Conservation (phyloP, 2,888 invertebrate species). For the Belgica antarctica region DNA sequence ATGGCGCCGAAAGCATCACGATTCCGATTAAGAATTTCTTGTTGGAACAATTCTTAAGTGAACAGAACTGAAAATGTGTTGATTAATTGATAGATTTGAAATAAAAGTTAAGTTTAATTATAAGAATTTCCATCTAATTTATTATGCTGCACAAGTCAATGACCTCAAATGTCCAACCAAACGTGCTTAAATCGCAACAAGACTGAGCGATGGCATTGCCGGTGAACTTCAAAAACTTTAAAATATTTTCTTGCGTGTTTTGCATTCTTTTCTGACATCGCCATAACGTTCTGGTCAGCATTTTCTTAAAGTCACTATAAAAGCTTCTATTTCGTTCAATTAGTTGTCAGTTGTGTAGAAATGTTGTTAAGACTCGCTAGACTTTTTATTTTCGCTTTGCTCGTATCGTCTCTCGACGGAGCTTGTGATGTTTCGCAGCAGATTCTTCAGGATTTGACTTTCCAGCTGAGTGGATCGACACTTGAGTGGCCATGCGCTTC, state of each 20-base stretch:
- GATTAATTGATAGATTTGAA: too few species aligned
- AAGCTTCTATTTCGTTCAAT: background rate
- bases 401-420: background rate
- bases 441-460: slow-evolving; percentile 37
- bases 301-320: background rate
- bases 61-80: slow-evolving; percentile 57
- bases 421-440: slow-evolving; percentile 14
- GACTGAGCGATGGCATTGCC: too few species aligned
- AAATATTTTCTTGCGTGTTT: background rate
- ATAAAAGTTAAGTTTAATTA: too few species aligned
- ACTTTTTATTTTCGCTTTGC: background rate
- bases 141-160: too few species aligned
- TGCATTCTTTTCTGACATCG: too few species aligned
- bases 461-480: slow-evolving; percentile 45
- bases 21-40: slow-evolving; percentile 75
- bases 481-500: slow-evolving; percentile 61
- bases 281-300: too few species aligned
- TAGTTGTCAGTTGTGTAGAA: background rate
- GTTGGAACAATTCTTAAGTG: slow-evolving; percentile 74
- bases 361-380: slow-evolving; percentile 23
- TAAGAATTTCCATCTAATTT: too few species aligned
- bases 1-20: slow-evolving; percentile 76
- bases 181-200: background rate
- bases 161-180: background rate
- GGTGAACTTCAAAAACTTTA: too few species aligned